phyloP scores from a whole-genome alignment of 2,113 vertebrate species.

The human (Homo sapiens) region DNA sequence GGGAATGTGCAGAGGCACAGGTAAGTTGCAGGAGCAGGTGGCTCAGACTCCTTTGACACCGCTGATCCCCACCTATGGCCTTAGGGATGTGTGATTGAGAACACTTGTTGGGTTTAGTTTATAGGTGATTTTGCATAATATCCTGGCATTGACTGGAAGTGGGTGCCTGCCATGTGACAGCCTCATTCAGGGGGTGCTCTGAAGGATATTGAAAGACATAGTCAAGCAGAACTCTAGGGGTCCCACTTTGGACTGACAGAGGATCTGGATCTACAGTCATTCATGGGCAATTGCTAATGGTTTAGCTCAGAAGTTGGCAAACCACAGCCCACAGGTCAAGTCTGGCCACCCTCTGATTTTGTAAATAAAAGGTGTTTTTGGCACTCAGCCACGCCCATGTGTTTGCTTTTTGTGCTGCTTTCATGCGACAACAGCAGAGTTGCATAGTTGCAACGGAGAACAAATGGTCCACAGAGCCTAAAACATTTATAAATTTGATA shows the following conservation, averaged over 20 bases:
- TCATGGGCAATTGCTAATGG: fast-evolving
- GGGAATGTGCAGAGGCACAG: neutral
- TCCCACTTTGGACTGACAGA: neutral
- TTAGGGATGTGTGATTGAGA: neutral
- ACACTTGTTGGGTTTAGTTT: neutral
- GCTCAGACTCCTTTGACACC: neutral
- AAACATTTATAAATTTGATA: neutral
- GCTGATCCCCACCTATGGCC: neutral
- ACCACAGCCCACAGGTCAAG: neutral
- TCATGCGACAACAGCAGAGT: neutral
- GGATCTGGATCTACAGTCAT: neutral
- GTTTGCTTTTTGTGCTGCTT: neutral
- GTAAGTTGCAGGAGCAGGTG: neutral
- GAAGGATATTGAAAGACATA: neutral
- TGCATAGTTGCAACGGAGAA: neutral
- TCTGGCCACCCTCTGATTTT: neutral
- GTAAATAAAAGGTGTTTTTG: neutral
- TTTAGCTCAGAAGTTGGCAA: neutral
- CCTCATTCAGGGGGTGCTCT: no score
- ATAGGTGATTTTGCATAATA: neutral
- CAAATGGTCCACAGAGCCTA: neutral
- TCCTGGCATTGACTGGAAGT: neutral
- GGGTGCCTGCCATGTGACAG: neutral
- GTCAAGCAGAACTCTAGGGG: neutral
- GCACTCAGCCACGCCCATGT: neutral